Base-by-base conservation (phyloP, 2,113 vertebrate genomes). In the Xiphophorus maculatus region DNA sequence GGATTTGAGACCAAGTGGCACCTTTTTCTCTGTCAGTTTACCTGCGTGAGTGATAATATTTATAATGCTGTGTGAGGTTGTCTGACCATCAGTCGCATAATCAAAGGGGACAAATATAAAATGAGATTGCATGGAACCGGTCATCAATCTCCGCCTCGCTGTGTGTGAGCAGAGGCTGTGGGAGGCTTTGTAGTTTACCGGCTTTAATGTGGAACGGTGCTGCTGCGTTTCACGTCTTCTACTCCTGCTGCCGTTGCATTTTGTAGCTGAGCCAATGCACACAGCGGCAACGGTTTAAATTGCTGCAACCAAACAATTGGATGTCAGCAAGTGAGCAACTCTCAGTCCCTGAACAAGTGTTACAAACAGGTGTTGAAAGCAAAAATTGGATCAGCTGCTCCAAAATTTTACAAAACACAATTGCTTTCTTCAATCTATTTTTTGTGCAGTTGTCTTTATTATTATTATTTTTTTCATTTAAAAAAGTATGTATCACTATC, bases 41-140 rank as follows among this genome's bases (percentile, higher is more conserved):
- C 72, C 73, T 62, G 71, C 61, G 74, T 84, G 84, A 91, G 58
- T 80, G 88, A 91, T 92, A 86, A 79, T 79, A 69, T 76, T 87
- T 76, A 88, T 89, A 86, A 90, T 79, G 77, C 76, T 64, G 60
- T 64, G 60, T 73, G 85, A 86, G 77, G 84, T 63, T 80, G 40
- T 48, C 68, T 74, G 77, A 61, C 54, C 73, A 85, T 91, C 85
- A 89, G 86, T 93, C 88, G 88, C 48, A n/a, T 32, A 65, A 90
- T 87, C 83, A 77, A 71, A 64, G 84, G 30, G 64, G 76, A 35
- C 71, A 84, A 81, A 88, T 69, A 76, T 63, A 66, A 60, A 80
- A 70, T 37, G 33, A 81, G 84, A 84, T 33, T 66, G 63, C 65
- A 67, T 19, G 9, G 63, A 79, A 71, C 79, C 54, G 84, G 60